These are phyloP conservation scores for Piscicola geometra DNA, from an alignment of 2,888 invertebrate species.

Conservation along the genomic window DNA sequence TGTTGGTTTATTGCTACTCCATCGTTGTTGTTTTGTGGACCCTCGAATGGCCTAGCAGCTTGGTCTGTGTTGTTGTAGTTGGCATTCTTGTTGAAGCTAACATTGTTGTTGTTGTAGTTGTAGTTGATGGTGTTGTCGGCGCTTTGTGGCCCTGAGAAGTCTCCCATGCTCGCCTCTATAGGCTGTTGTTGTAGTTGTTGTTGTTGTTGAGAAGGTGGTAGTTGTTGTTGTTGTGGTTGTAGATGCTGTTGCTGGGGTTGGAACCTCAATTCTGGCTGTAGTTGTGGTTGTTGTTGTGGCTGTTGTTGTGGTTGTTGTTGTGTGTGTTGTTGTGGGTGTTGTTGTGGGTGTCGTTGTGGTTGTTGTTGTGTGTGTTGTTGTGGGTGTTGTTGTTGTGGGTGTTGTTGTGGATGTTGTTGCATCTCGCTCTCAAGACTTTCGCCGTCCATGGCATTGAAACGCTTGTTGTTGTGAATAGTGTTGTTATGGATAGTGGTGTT, in stretches of 20 bases:
- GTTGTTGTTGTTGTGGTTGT: slow-evolving; percentile 11
- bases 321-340: not conserved
- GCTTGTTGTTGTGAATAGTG: too few species aligned
- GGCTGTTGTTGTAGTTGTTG: slow-evolving; percentile 13
- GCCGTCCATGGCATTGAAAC: too few species aligned
- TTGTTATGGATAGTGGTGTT: too few species aligned
- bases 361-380: not conserved
- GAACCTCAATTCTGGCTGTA: not conserved
- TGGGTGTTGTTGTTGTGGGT: not conserved
- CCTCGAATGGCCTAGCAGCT: too few species aligned
- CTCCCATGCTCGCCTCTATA: not conserved
- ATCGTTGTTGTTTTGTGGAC: slow-evolving; percentile 1
- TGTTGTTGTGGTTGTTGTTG: not conserved
- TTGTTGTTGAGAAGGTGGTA: not conserved
- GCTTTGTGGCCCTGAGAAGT: not conserved
- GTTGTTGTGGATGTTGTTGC: not conserved
- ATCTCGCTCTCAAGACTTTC: not conserved
- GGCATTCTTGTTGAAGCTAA: not conserved
- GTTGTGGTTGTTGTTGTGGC: not conserved
- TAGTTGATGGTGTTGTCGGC: not conserved
- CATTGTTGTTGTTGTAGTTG: not conserved
- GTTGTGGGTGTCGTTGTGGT: not conserved
- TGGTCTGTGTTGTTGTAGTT: not conserved
- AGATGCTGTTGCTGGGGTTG: not conserved
- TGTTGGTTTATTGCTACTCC: too few species aligned